phyloP scores from a whole-genome alignment of 2,113 vertebrate species.

The Seriola quinqueradiata region DNA sequence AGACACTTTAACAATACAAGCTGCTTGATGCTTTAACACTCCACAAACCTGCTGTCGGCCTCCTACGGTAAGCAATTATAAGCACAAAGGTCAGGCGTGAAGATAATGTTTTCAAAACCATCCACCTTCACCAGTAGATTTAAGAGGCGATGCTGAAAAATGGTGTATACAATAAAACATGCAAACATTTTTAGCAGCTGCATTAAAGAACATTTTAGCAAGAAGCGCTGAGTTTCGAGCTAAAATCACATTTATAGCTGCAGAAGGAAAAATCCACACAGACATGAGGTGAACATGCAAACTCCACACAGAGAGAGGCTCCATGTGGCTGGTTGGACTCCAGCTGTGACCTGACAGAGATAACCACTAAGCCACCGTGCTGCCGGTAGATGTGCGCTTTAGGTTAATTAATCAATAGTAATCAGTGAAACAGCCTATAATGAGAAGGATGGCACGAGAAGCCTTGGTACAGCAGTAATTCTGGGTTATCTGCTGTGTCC shows the following conservation, averaged over 20 bases:
- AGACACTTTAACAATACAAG: slow-evolving; percentile 4
- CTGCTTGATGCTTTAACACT: slow-evolving; percentile 15
- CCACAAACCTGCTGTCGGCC: neutral
- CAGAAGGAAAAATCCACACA: neutral
- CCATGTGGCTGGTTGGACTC: neutral
- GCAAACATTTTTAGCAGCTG: neutral
- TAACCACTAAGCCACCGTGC: slow-evolving; percentile 18
- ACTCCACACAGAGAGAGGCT: neutral
- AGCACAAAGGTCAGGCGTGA: slow-evolving; percentile 19
- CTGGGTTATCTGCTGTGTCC: slow-evolving; percentile 24
- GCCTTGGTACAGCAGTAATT: slow-evolving; percentile 7
- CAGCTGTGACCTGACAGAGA: slow-evolving; percentile 14
- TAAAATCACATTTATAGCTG: neutral
- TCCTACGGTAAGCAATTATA: neutral
- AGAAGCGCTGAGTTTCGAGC: neutral
- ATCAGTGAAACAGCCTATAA: slow-evolving; percentile 17
- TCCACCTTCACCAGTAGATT: neutral
- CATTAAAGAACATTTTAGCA: neutral
- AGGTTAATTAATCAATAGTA: slow-evolving; percentile 44
- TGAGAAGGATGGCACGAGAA: slow-evolving; percentile 11
- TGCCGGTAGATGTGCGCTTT: slow-evolving; percentile 11
- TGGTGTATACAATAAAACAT: slow-evolving; percentile 1
- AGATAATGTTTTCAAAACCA: slow-evolving; percentile 25
- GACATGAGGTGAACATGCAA: slow-evolving; percentile 3
- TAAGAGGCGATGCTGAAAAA: neutral